Evolutionary conservation across 2,888 invertebrate species (phyloP).

Genomic region (Nowickia ferox): DNA sequence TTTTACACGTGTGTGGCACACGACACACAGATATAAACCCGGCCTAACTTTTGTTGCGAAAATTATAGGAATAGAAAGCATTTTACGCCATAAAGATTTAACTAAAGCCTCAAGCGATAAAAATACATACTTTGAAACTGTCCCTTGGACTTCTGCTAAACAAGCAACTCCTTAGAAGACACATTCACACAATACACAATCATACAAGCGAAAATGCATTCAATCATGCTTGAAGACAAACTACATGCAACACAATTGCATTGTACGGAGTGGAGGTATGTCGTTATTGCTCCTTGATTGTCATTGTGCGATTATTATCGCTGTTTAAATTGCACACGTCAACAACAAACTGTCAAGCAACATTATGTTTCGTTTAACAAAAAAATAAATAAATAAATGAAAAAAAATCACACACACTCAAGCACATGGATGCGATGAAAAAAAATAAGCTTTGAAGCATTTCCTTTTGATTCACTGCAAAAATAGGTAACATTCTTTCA

Average conservation of each 20-base stretch:
- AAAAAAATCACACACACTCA: constrained; percentile 1
- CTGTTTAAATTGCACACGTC: constrained; percentile 77
- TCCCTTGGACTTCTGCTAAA: neutral
- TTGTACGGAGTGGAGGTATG: constrained; percentile 46
- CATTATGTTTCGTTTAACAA: constrained; percentile 63
- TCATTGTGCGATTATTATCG: constrained; percentile 76
- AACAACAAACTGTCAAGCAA: constrained; percentile 76
- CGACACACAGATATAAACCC: no score
- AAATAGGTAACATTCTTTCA: constrained; percentile 66
- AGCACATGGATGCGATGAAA: constrained; percentile 12
- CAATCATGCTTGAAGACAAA: constrained; percentile 32
- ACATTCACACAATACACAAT: constrained; percentile 5
- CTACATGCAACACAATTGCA: constrained; percentile 58
- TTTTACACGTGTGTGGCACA: no score
- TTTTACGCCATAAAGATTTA: neutral
- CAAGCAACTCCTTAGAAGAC: constrained; percentile 11
- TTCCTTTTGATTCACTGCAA: constrained; percentile 60
- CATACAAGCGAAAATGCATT: constrained; percentile 6
- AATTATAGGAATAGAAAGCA: neutral
- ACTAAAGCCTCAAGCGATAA: neutral
- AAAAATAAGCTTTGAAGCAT: constrained; percentile 49
- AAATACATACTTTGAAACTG: constrained; percentile 10
- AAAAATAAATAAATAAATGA: constrained; percentile 5
- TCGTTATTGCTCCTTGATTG: constrained; percentile 74
- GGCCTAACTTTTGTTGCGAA: neutral